phyloP scores from a whole-genome alignment of 2,888 invertebrate genomes.

The Miltochrista miniata region DNA sequence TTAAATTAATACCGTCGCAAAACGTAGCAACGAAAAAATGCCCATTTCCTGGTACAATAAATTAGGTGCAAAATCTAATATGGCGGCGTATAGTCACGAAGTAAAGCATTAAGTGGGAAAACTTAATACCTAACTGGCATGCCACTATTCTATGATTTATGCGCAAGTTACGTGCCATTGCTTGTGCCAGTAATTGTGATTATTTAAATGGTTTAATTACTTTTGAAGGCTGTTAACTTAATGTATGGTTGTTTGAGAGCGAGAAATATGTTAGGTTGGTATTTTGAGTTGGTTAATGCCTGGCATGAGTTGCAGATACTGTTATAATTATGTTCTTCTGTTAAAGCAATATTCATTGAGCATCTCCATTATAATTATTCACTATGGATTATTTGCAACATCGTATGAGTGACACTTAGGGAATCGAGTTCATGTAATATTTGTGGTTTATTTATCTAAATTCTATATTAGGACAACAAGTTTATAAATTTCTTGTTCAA shows the following conservation, averaged over 20 bases:
- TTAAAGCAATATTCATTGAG: too few species aligned
- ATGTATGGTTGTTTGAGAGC: constrained; percentile 1
- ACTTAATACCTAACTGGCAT: constrained; percentile 31
- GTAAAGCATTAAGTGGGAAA: constrained; percentile 31
- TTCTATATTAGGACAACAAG: too few species aligned
- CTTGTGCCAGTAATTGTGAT: constrained; percentile 17
- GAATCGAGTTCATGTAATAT: too few species aligned
- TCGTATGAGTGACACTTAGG: too few species aligned
- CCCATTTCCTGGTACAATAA: constrained; percentile 12
- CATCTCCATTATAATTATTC: too few species aligned
- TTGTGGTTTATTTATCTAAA: too few species aligned
- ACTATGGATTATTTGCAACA: too few species aligned
- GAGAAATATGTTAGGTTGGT: not conserved
- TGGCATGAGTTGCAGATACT: too few species aligned
- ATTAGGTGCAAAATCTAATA: constrained; percentile 30
- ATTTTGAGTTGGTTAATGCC: not conserved
- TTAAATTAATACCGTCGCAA: not conserved
- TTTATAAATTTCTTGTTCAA: too few species aligned
- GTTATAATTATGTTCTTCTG: too few species aligned
- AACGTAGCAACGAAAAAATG: constrained; percentile 2
- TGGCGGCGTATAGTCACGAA: constrained; percentile 17
- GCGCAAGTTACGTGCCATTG: constrained; percentile 11
- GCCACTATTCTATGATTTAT: constrained; percentile 29
- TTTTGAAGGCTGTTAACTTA: constrained; percentile 6
- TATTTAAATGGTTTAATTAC: constrained; percentile 21